These are phyloP conservation scores for Lacanobia wlatinum DNA, from an alignment of 2,888 invertebrate genomes.

Conservation along the genomic window DNA sequence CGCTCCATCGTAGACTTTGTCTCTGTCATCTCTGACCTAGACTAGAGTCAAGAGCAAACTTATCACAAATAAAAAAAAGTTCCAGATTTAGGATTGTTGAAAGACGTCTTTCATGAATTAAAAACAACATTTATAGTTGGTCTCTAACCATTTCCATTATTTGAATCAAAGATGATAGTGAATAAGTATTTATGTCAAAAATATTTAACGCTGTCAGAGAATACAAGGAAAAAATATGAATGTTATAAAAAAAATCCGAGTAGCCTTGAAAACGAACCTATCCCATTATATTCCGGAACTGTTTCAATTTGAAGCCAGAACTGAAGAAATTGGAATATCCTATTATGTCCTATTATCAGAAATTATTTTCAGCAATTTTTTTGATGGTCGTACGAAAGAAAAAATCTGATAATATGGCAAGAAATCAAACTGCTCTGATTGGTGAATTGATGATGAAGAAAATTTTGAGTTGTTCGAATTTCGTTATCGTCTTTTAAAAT, in stretches of 20 bases:
- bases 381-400: conserved; percentile 33
- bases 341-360: conserved; percentile 53
- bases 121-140: too few species aligned
- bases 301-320: conserved; percentile 68
- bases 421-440: conserved; percentile 1
- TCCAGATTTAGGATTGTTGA: too few species aligned
- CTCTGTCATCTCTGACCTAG: too few species aligned
- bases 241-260: conserved; percentile 46
- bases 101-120: too few species aligned
- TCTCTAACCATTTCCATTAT: too few species aligned
- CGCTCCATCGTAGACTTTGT: too few species aligned
- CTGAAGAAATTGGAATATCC: conserved; percentile 62
- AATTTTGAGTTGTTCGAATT: neutral
- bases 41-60: too few species aligned
- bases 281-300: conserved; percentile 68
- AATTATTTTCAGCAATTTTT: conserved; percentile 58
- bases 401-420: conserved; percentile 42
- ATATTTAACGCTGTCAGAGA: conserved; percentile 47
- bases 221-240: conserved; percentile 28
- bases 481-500: too few species aligned
- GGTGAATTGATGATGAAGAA: neutral
- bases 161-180: too few species aligned
- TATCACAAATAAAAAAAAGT: too few species aligned
- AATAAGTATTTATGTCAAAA: neutral
- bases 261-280: conserved; percentile 55